Percentiles rank a stretch among this genome's conserved stretches.
Conservation (phyloP, 1,140 invertebrate species). For the Bombyx mandarina region DNA sequence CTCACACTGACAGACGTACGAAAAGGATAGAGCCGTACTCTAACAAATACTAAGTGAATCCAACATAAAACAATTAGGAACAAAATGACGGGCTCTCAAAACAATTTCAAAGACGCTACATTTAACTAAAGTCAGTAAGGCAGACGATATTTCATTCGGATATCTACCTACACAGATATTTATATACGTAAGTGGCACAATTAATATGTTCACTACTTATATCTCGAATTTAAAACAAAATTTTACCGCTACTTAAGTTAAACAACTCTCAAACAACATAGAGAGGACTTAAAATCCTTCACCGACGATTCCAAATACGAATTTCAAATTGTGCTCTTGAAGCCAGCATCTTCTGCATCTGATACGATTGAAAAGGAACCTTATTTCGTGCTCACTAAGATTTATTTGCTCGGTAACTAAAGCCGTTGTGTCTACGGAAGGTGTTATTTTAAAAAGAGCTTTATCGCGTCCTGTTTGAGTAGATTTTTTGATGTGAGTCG, state of each 20-base stretch:
- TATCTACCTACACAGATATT: slow-evolving; percentile 16
- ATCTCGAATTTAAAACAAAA: slow-evolving; percentile 52
- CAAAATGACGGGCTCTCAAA: slow-evolving; percentile 2
- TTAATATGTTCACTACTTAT: slow-evolving; percentile 52
- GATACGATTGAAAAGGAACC: slow-evolving; percentile 33
- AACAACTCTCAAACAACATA: slow-evolving; percentile 52
- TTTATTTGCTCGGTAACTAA: slow-evolving; percentile 29
- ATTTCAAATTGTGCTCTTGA: slow-evolving; percentile 62
- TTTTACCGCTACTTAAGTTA: slow-evolving; percentile 57
- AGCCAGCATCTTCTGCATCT: slow-evolving; percentile 22
- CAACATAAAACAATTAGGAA: slow-evolving; percentile 3
- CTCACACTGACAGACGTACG: slow-evolving; percentile 1
- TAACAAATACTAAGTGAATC: background rate
- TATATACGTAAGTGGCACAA: slow-evolving; percentile 32
- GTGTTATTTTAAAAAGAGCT: slow-evolving; percentile 24
- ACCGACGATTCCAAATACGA: slow-evolving; percentile 59
- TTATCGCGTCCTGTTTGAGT: slow-evolving; percentile 24
- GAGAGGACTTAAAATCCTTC: slow-evolving; percentile 64
- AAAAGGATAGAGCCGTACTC: slow-evolving; percentile 1
- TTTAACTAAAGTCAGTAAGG: slow-evolving; percentile 19
- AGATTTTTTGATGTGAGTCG: slow-evolving; percentile 18
- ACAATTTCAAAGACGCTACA: slow-evolving; percentile 7
- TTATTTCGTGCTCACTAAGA: slow-evolving; percentile 26
- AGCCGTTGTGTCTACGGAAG: slow-evolving; percentile 23
- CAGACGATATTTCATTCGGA: slow-evolving; percentile 18